A percentile compares a stretch with the other conserved stretches of the same genome.
Conservation (phyloP, 2,888 invertebrate genomes). For the Poecilus cupreus region DNA sequence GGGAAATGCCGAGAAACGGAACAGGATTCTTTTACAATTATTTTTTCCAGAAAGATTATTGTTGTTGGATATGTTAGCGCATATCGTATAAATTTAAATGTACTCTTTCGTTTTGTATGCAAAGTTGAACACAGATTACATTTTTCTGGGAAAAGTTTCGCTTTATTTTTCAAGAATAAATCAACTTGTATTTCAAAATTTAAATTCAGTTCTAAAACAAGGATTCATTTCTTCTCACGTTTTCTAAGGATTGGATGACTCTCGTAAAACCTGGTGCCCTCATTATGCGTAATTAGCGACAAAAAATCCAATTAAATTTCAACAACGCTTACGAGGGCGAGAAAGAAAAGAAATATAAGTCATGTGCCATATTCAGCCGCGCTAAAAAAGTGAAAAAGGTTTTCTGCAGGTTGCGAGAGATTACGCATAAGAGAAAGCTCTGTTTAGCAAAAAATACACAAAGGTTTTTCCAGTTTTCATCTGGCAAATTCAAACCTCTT, state of each 20-base stretch:
- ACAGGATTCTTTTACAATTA: not conserved
- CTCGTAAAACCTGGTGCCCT: not conserved
- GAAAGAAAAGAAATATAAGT: not conserved
- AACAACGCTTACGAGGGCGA: not conserved
- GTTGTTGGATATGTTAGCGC: conserved; percentile 1
- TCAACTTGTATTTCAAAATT: not conserved
- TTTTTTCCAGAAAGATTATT: conserved; percentile 24
- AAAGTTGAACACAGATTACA: conserved; percentile 33
- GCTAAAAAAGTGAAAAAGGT: not conserved
- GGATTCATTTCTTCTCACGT: not conserved
- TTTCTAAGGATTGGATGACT: not conserved
- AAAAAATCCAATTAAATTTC: conserved; percentile 36
- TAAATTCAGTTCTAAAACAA: not conserved
- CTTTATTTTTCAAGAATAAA: conserved; percentile 15
- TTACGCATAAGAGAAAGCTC: not conserved
- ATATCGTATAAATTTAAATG: conserved; percentile 20
- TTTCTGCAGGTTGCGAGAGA: not conserved
- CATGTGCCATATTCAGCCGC: not conserved
- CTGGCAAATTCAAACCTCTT: not conserved
- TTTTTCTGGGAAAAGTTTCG: not conserved
- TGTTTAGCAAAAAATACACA: not conserved
- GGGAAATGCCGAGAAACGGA: not conserved
- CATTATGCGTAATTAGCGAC: conserved; percentile 11
- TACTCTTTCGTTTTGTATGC: conserved; percentile 31
- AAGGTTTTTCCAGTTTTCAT: not conserved